A percentile compares a stretch with the other conserved stretches of the same genome.
These are phyloP conservation scores for Netta rufina DNA, from an alignment of 2,797 vertebrate species.

Conservation along the genomic window DNA sequence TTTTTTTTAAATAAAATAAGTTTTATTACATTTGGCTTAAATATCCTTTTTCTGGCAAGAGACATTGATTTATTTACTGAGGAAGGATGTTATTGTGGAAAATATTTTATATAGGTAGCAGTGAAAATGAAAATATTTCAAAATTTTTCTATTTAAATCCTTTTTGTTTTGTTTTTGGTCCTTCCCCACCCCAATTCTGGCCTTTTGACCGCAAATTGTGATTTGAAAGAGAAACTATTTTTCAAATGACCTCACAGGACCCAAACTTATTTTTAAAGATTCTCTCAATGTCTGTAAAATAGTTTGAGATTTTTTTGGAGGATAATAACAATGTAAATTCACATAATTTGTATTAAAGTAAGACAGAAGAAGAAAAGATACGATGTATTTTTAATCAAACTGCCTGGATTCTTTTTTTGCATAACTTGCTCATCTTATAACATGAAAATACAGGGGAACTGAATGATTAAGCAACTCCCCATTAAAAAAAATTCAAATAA, in stretches of 20 bases:
- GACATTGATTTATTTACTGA: not conserved
- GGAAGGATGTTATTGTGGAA: not conserved
- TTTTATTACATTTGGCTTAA: not conserved
- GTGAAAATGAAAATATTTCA: not conserved
- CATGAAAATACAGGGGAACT: conserved; percentile 45
- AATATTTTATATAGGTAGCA: not conserved
- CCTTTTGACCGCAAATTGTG: conserved; percentile 18
- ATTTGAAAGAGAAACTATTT: conserved; percentile 24
- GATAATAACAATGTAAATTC: not conserved
- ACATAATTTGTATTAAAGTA: not conserved
- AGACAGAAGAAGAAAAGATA: conserved; percentile 31
- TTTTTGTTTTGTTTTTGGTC: not conserved
- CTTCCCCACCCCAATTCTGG: not conserved
- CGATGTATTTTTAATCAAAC: conserved; percentile 46
- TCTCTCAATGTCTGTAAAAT: not conserved
- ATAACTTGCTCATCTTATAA: conserved; percentile 7
- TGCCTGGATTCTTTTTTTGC: conserved; percentile 29
- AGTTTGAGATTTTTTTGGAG: not conserved
- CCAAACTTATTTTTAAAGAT: not conserved
- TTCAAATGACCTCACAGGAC: not conserved
- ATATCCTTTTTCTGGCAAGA: not conserved
- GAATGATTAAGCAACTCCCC: conserved; percentile 43
- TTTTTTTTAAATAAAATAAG: not conserved
- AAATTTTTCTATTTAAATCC: conserved; percentile 22
- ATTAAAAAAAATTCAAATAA: conserved; percentile 68